Evolutionary conservation across 2,888 invertebrate species (phyloP), one percentile per base, ranked within the genome.

Genomic region (Apotomis capreana): DNA sequence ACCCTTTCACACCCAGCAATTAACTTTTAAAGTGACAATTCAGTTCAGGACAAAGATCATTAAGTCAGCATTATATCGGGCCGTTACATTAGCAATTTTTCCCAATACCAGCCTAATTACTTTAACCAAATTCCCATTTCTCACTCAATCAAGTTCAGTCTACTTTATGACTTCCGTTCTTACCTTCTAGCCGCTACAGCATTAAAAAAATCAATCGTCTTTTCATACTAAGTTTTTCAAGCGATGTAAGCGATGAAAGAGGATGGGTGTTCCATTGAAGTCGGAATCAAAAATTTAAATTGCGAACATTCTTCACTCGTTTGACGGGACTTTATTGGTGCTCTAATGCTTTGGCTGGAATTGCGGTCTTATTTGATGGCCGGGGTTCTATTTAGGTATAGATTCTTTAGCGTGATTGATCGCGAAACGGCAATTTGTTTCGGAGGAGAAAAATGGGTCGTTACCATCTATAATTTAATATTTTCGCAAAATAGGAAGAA

Each of bases 271-370:
- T 69, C 64, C 78, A 79, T 82, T 78, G 81, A 80, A 81, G 84
- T 82, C 79, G 83, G 87, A 89, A 89, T 89, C 89, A 89, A 90
- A 90, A 87, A 90, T 90, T 87, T 89, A 88, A 90, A 90, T 90
- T 89, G 85, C 82, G 81, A 79, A 86, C 85, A 88, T 87, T 87
- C 86, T 87, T 87, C 84, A 85, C 84, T 81, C 82, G 84, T 84
- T 84, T 84, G 80, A 79, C 80, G 81, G 80, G 81, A 77, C 82
- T 88, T 87, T 88, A 88, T 88, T 87, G 85, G 83, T 80, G 83
- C 79, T 80, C 76, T 80, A 82, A 83, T 75, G 77, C 76, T 75
- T 76, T 75, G 59, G 64, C 73, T 74, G 76, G 74, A 77, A 84
- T 78, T 79, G 84, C 65, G 81, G 80, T 79, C 81, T 62, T 68